These are phyloP conservation scores for Drosophila miranda DNA, from an alignment of 1,140 invertebrate species.

Conservation along the genomic window DNA sequence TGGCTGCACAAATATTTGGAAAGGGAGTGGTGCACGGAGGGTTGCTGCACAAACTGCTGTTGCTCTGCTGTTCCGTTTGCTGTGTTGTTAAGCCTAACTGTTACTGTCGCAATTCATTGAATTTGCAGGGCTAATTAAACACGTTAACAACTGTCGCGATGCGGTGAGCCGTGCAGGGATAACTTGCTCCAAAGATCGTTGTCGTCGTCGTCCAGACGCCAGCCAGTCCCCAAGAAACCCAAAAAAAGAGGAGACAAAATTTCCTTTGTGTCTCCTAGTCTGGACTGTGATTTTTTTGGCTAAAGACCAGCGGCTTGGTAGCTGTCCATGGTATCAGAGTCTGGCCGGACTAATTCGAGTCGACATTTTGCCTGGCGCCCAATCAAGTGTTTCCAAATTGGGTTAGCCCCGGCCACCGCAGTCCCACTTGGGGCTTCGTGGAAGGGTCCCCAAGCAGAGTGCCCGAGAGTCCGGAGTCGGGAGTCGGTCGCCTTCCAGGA, in stretches of 20 bases:
- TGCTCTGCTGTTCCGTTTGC: slow-evolving; percentile 4
- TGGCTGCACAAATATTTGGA: slow-evolving; percentile 80
- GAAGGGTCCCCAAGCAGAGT: slow-evolving; percentile 40
- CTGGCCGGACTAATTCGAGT: slow-evolving; percentile 55
- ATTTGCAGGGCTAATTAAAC: slow-evolving; percentile 80
- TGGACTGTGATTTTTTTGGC: slow-evolving; percentile 52
- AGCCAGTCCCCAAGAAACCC: slow-evolving; percentile 42
- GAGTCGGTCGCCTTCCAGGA: slow-evolving; percentile 55
- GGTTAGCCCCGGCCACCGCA: slow-evolving; percentile 45
- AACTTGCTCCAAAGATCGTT: slow-evolving; percentile 68
- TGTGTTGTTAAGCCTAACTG: slow-evolving; percentile 73
- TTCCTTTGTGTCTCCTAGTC: slow-evolving; percentile 27
- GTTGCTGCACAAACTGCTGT: not conserved
- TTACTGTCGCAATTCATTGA: slow-evolving; percentile 80
- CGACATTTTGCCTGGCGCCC: slow-evolving; percentile 78
- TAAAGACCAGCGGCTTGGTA: slow-evolving; percentile 81
- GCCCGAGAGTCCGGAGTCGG: no score
- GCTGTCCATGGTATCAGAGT: slow-evolving; percentile 63
- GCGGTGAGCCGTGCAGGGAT: slow-evolving; percentile 73
- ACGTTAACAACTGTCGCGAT: slow-evolving; percentile 79
- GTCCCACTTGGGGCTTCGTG: slow-evolving; percentile 39
- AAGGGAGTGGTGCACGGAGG: slow-evolving; percentile 50
- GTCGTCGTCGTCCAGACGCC: slow-evolving; percentile 59
- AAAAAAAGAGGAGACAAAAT: slow-evolving; percentile 24
- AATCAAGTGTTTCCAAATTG: slow-evolving; percentile 81